Evolutionary conservation across 2,888 invertebrate species (phyloP).

Genomic region (Drosophila subsilvestris): DNA sequence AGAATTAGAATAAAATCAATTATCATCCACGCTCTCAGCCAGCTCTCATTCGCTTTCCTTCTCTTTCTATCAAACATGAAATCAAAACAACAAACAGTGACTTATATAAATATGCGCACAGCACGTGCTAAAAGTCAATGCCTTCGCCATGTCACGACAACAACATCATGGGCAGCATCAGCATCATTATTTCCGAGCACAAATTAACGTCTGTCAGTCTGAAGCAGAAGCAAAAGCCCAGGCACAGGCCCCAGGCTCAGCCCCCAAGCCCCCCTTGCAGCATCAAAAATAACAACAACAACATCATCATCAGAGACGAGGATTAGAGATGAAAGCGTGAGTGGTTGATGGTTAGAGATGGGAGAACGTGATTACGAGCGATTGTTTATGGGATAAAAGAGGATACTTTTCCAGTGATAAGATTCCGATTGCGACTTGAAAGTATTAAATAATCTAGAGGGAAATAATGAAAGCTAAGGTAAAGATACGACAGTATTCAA

Average conservation of each 20-base stretch:
- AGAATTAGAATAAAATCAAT: constrained; percentile 25
- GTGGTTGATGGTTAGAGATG: not conserved
- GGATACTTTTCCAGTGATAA: not conserved
- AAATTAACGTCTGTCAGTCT: constrained; percentile 54
- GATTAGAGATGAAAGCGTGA: constrained; percentile 29
- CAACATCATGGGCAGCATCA: constrained; percentile 13
- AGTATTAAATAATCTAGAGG: too few relatives aligned
- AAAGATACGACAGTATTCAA: too few relatives aligned
- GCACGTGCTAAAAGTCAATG: constrained; percentile 68
- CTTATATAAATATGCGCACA: constrained; percentile 51
- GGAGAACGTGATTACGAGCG: not conserved
- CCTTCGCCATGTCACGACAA: constrained; percentile 34
- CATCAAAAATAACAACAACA: not conserved
- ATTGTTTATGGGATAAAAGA: not conserved
- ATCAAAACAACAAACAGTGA: constrained; percentile 65
- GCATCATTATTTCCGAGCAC: constrained; percentile 34
- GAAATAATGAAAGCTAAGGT: too few relatives aligned
- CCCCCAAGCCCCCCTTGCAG: constrained; percentile 18
- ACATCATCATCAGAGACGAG: not conserved
- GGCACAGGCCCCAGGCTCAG: not conserved
- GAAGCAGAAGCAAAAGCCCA: constrained; percentile 16
- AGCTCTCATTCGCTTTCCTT: not conserved
- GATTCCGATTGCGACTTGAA: not conserved
- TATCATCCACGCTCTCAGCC: not conserved
- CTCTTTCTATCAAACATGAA: constrained; percentile 35